Evolutionary conservation across 2,888 invertebrate species (phyloP).

Genomic region (Clanis bilineata): DNA sequence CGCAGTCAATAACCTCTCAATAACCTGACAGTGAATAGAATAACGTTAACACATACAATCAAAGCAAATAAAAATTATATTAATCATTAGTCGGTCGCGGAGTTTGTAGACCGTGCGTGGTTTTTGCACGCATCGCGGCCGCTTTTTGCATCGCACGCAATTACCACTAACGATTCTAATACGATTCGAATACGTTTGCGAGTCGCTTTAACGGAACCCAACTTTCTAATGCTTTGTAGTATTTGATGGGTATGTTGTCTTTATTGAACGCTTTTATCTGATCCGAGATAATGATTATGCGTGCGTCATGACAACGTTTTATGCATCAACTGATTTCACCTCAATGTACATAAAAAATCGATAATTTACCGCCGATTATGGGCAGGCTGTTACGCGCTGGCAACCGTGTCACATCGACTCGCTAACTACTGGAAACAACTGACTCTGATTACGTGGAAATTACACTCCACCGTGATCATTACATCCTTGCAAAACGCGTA

Average conservation of each 20-base stretch:
- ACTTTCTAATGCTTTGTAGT: slow-evolving; percentile 73
- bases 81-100: slow-evolving; percentile 58
- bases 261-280: slow-evolving; percentile 54
- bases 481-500: slow-evolving; percentile 33
- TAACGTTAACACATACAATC: slow-evolving; percentile 55
- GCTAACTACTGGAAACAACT: slow-evolving; percentile 58
- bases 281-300: slow-evolving; percentile 62
- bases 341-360: not conserved
- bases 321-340: slow-evolving; percentile 38
- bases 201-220: slow-evolving; percentile 53
- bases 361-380: slow-evolving; percentile 1
- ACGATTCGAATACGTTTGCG: slow-evolving; percentile 56
- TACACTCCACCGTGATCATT: slow-evolving; percentile 35
- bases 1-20: slow-evolving; percentile 61
- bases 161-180: slow-evolving; percentile 66
- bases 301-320: slow-evolving; percentile 46
- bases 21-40: slow-evolving; percentile 46
- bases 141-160: slow-evolving; percentile 70
- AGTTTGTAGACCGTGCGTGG: slow-evolving; percentile 48
- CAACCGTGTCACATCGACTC: slow-evolving; percentile 41
- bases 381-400: slow-evolving; percentile 44
- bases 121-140: slow-evolving; percentile 37
- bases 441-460: slow-evolving; percentile 38
- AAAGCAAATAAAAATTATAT: slow-evolving; percentile 70
- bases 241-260: slow-evolving; percentile 39